Conservation (phyloP, 2,797 vertebrate species). For the Ambastaia sidthimunki region DNA sequence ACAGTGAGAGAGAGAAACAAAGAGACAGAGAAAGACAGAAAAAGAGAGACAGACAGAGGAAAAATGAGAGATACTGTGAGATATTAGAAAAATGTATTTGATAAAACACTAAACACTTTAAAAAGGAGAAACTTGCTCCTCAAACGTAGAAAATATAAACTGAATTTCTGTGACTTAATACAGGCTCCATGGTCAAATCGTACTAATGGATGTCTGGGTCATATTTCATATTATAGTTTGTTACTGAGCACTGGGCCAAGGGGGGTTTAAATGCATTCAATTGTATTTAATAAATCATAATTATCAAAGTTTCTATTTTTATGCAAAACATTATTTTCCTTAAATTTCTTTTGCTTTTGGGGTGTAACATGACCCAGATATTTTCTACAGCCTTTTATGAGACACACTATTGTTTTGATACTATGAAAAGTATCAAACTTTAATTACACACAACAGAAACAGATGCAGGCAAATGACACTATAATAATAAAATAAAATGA, state of each 20-base stretch:
- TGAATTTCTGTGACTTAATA: not conserved
- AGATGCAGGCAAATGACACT: slow-evolving; percentile 19
- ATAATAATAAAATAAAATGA: not conserved
- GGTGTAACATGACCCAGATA: too few relatives aligned
- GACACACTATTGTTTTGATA: not conserved
- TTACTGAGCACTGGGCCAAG: too few relatives aligned
- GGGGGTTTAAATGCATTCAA: too few relatives aligned
- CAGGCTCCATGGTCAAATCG: not conserved
- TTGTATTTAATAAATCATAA: too few relatives aligned
- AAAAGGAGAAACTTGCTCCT: not conserved
- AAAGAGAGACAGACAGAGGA: too few relatives aligned
- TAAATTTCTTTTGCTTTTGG: too few relatives aligned
- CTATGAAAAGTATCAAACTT: not conserved
- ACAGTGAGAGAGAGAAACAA: slow-evolving; percentile 63
- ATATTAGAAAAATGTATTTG: too few relatives aligned
- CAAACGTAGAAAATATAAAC: slow-evolving; percentile 18
- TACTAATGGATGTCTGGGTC: not conserved
- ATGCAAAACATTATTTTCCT: too few relatives aligned
- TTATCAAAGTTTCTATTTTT: too few relatives aligned
- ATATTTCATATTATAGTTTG: too few relatives aligned
- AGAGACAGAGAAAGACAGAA: too few relatives aligned
- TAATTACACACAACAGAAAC: not conserved
- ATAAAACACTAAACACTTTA: not conserved
- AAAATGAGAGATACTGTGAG: too few relatives aligned
- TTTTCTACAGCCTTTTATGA: not conserved